Conservation (phyloP, 2,888 invertebrate genomes). For the Monoplex corrugatus region DNA sequence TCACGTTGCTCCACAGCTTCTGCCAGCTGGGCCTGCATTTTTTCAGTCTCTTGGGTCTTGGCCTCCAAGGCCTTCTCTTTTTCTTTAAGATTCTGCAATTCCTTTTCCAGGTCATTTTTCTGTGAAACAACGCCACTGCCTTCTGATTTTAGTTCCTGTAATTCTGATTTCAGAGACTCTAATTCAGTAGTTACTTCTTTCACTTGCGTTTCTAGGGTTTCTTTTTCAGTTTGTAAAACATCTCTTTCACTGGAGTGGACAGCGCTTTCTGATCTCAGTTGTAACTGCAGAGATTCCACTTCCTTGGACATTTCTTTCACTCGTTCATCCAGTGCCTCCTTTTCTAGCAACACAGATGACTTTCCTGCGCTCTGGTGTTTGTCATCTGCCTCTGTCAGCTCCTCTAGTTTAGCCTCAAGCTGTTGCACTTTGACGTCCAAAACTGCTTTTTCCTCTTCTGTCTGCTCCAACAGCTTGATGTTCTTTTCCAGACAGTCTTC, state of each 20-base stretch:
- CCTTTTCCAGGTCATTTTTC: conserved; percentile 32
- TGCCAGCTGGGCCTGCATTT: not conserved
- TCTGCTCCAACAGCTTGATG: conserved; percentile 37
- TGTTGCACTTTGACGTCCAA: not conserved
- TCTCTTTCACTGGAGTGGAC: not conserved
- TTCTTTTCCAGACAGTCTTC: conserved; percentile 38
- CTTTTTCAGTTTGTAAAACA: conserved; percentile 27
- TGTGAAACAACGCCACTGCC: not conserved
- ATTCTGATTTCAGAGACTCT: not conserved
- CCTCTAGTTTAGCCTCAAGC: conserved; percentile 24
- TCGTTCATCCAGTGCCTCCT: too few relatives aligned
- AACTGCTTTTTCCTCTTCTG: conserved; percentile 36
- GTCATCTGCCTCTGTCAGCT: conserved; percentile 24
- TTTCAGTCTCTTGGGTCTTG: conserved; percentile 15
- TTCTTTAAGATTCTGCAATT: conserved; percentile 16
- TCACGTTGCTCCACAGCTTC: conserved; percentile 1
- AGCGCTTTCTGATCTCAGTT: not conserved
- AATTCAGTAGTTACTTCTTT: not conserved
- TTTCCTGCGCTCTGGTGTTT: not conserved
- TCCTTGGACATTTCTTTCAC: too few relatives aligned
- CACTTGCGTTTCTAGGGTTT: not conserved
- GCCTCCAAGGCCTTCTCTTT: not conserved
- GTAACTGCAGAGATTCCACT: not conserved
- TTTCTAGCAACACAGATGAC: too few relatives aligned
- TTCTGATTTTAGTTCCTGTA: conserved; percentile 21